Evolutionary conservation across 2,888 invertebrate species (phyloP).

Genomic region (Mesodorylaimus sp.): DNA sequence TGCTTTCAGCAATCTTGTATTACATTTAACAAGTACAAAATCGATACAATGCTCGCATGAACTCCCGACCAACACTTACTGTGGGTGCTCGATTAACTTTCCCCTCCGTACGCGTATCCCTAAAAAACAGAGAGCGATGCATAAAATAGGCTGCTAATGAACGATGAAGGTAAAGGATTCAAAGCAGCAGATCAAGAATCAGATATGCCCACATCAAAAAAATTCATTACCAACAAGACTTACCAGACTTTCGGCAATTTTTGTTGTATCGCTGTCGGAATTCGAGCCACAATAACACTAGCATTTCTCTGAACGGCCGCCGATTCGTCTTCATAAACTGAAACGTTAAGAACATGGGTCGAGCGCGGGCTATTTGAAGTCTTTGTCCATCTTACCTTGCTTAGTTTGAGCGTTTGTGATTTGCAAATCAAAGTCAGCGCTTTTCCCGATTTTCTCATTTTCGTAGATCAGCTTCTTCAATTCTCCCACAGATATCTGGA

Average conservation of each 20-base stretch:
- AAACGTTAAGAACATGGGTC: background rate
- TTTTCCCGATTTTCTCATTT: slow-evolving; percentile 80
- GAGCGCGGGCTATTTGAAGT: no score
- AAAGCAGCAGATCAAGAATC: no score
- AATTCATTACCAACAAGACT: no score
- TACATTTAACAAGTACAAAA: no score
- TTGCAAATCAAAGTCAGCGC: slow-evolving; percentile 81
- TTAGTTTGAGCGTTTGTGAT: slow-evolving; percentile 91
- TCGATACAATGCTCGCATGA: no score
- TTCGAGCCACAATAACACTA: slow-evolving; percentile 76
- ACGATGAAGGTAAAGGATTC: no score
- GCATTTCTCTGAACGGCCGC: slow-evolving; percentile 89
- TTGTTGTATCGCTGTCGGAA: slow-evolving; percentile 46
- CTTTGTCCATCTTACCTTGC: slow-evolving; percentile 45
- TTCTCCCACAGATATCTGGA: slow-evolving; percentile 84
- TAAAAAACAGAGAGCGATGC: no score
- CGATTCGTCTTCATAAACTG: slow-evolving; percentile 76
- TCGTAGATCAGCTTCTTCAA: slow-evolving; percentile 81
- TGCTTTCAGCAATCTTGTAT: no score
- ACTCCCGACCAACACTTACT: no score
- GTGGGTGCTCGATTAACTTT: no score
- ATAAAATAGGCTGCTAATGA: no score
- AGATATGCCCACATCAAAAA: no score
- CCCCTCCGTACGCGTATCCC: slow-evolving; percentile 10
- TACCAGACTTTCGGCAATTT: slow-evolving; percentile 28